Base-by-base conservation (phyloP, 1,140 invertebrate species). In the Penaeus indicus region DNA sequence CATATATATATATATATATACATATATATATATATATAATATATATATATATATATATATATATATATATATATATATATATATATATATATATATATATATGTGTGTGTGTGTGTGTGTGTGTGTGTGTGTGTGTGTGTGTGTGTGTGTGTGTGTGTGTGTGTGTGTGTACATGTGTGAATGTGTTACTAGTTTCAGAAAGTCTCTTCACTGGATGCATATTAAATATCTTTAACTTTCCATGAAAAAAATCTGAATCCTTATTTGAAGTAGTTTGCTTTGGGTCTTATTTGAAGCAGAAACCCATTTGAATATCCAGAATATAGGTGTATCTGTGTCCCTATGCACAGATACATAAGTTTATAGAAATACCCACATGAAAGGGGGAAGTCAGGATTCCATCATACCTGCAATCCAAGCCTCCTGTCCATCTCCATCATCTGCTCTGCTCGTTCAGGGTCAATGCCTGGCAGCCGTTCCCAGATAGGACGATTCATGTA, bases 361-460 rank as follows among this genome's bases (percentile, higher is more conserved):
- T 19, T 82, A 82, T 82, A 63, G 63, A 63, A 0, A 61, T 63
- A 63, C 47, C 67, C 60, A 83, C 62, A 83, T 83, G 21, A 54
- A 13, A 54, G 54, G 11, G 47, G 54, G 11, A 54, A 11, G 54
- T 54, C 54, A 54, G 16, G 54, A 54, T 13, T 54, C 16, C 54
- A 54, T 16, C 72, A 89, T 54, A 54, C 87, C 82, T 84, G 87
- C 2, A 89, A 42, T 25, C 87, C 87, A 22, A 89, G 60, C 22
- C 27, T 38, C 64, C 78, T 84, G 54, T 89, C 87, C 25, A 89
- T 38, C 21, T 84, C 81, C 87, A 89, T 89, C 81, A 89, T 89
- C 64, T 42, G 47, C 25, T 89, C 67, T 19, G 87, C 87, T 67
- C 38, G n/a, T 42, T 89, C 87, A n/a, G 87, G 87, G 60, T 89